phyloP scores from a whole-genome alignment of 2,888 invertebrate species.

The Linyphia triangularis region DNA sequence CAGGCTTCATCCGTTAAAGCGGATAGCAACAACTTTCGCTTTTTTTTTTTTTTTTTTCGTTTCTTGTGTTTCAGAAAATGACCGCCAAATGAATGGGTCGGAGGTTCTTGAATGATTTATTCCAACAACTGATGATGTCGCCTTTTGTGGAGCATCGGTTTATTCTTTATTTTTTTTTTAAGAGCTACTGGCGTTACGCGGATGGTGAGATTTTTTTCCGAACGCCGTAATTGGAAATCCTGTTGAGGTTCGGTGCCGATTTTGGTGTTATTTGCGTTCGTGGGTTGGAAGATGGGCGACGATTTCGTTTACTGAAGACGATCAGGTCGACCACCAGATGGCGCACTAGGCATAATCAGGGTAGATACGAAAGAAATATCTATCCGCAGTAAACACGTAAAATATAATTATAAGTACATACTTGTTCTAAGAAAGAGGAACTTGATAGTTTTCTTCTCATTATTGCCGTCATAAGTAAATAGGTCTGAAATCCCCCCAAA shows the following conservation, averaged over 20 bases:
- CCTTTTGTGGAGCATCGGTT: slow-evolving; percentile 29
- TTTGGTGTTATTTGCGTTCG: not conserved
- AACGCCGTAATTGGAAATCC: not conserved
- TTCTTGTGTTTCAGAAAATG: slow-evolving; percentile 10
- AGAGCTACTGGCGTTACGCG: slow-evolving; percentile 27
- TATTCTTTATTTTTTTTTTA: not conserved
- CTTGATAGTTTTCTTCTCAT: too few species aligned
- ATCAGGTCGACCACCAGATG: too few species aligned
- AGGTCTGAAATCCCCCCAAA: too few species aligned
- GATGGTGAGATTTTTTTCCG: not conserved
- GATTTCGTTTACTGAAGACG: too few species aligned
- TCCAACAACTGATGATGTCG: not conserved
- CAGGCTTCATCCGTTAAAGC: slow-evolving; percentile 57
- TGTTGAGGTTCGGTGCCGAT: not conserved
- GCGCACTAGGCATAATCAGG: too few species aligned
- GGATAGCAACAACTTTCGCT: slow-evolving; percentile 34
- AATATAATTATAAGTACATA: too few species aligned
- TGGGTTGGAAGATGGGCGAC: not conserved
- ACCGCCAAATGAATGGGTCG: slow-evolving; percentile 56
- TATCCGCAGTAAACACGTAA: too few species aligned
- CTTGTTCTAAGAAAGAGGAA: too few species aligned
- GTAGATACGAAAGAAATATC: too few species aligned
- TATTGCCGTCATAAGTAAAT: too few species aligned
- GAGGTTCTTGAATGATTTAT: slow-evolving; percentile 62
- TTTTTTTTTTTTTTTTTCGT: not conserved